Percentiles rank a stretch among this genome's conserved stretches.
Conservation (phyloP, 2,113 vertebrate species). For the Zosterops japonicus region DNA sequence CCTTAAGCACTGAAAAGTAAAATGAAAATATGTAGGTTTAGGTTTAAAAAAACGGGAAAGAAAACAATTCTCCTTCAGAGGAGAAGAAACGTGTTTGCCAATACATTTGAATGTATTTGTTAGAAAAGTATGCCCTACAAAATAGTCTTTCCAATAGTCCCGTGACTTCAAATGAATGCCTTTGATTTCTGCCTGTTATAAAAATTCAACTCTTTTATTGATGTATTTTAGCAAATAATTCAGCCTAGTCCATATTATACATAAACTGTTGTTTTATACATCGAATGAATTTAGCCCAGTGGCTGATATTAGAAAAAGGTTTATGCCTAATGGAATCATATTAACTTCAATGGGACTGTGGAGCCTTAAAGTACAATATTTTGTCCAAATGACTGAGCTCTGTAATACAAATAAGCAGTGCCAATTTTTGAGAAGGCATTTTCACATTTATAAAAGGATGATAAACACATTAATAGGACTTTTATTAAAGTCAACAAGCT, state of each 20-base stretch:
- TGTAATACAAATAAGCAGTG: conserved; percentile 10
- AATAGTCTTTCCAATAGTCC: neutral
- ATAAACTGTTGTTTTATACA: conserved; percentile 4
- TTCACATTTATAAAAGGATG: neutral
- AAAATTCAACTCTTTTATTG: neutral
- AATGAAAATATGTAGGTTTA: neutral
- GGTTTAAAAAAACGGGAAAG: conserved; percentile 1
- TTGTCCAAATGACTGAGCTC: conserved; percentile 27
- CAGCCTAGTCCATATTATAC: neutral
- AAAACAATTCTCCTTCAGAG: neutral
- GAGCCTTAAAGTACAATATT: conserved; percentile 29
- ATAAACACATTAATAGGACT: conserved; percentile 31
- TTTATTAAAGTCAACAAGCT: conserved; percentile 43
- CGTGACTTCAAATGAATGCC: neutral
- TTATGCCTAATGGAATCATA: conserved; percentile 25
- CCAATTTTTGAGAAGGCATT: conserved; percentile 16
- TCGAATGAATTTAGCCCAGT: neutral
- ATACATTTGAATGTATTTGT: neutral
- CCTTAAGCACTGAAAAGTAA: neutral
- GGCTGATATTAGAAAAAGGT: neutral
- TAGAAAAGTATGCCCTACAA: neutral
- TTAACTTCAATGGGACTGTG: conserved; percentile 1
- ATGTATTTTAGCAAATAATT: conserved; percentile 14
- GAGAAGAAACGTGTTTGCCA: neutral
- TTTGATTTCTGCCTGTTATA: conserved; percentile 25